A percentile compares a stretch with the other conserved stretches of the same genome.
Conservation (phyloP, 2,113 vertebrate genomes). For the Dinomys branickii region DNA sequence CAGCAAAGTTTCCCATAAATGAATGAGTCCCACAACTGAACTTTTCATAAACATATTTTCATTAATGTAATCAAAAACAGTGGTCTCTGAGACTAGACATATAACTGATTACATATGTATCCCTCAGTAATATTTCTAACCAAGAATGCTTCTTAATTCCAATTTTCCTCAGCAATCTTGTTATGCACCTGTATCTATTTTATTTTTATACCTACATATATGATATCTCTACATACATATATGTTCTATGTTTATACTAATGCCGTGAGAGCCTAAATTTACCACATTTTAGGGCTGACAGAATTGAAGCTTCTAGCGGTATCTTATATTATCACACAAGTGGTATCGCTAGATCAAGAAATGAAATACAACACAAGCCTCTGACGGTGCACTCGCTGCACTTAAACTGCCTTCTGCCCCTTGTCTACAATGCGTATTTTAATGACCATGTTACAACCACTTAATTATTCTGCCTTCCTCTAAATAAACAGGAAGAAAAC, state of each 20-base stretch:
- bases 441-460: neutral
- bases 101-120: neutral
- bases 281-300: neutral
- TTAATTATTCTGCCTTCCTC: neutral
- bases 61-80: neutral
- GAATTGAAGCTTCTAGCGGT: neutral
- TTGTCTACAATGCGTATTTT: neutral
- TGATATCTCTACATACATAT: neutral
- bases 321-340: neutral
- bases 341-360: neutral
- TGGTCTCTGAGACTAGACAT: neutral
- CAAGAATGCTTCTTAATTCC: neutral
- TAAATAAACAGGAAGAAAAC: conserved; percentile 1
- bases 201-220: neutral
- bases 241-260: neutral
- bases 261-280: neutral
- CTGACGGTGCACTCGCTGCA: neutral
- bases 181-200: neutral
- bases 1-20: neutral
- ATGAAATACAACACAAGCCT: neutral
- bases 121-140: neutral
- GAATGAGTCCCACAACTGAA: neutral
- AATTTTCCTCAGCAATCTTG: neutral
- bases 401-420: neutral
- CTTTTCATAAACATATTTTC: neutral